phyloP scores from a whole-genome alignment of 1,140 invertebrate genomes.

The Temnothorax curvispinosus region DNA sequence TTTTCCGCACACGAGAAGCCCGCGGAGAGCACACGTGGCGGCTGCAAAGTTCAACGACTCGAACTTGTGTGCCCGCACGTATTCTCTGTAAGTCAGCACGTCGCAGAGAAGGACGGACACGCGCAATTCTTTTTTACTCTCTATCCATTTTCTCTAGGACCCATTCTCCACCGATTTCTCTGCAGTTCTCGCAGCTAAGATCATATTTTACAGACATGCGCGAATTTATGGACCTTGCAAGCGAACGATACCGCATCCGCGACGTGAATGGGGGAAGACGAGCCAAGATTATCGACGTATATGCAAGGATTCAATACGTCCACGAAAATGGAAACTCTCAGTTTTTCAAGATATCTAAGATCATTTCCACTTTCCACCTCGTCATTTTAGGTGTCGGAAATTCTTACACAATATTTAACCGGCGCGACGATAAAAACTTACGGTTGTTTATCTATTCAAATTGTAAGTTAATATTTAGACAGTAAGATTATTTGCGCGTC shows the following conservation, averaged over 20 bases:
- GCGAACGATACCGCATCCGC: neutral
- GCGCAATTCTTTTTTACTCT: neutral
- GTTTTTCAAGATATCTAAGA: neutral
- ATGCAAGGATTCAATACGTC: neutral
- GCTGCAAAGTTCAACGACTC: constrained; percentile 47
- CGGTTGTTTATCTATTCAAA: neutral
- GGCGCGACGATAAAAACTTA: neutral
- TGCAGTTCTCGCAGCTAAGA: neutral
- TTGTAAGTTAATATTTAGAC: neutral
- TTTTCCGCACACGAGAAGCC: neutral
- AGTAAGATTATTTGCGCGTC: neutral
- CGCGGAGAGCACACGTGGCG: constrained; percentile 17
- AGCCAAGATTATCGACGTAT: neutral
- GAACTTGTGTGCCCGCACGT: neutral
- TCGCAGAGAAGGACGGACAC: neutral
- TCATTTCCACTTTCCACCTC: neutral
- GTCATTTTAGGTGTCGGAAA: neutral
- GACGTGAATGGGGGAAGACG: neutral
- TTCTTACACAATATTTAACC: neutral
- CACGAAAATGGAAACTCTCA: neutral
- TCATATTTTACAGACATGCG: constrained; percentile 16
- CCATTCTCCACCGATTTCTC: neutral
- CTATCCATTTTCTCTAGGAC: neutral
- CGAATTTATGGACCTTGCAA: constrained; percentile 1
- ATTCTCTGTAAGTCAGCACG: constrained; percentile 16